Evolutionary conservation across 92 coral and sea anemone genomes (phyloP).

Genomic region (Nematostella vectensis): DNA sequence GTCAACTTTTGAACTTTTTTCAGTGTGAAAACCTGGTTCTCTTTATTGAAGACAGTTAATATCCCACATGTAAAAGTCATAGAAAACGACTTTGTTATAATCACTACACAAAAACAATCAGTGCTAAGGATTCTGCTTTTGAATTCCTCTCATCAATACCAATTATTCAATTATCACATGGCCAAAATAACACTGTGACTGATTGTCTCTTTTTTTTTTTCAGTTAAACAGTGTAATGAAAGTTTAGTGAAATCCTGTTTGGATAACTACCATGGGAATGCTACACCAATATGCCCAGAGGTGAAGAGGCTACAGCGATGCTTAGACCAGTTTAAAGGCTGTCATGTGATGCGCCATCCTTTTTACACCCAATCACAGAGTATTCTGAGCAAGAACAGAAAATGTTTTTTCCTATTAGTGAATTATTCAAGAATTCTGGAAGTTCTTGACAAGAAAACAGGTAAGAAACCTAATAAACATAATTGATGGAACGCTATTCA

Average conservation of each 20-base stretch:
- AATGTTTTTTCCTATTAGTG: conserved; percentile 46
- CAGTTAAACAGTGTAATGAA: conserved; percentile 54
- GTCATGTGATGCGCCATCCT: conserved; percentile 74
- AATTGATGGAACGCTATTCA: no score
- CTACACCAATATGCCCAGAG: conserved; percentile 48
- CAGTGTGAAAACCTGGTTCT: no score
- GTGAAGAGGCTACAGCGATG: conserved; percentile 52
- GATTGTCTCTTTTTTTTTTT: conserved; percentile 7
- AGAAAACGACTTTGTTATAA: no score
- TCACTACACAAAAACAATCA: no score
- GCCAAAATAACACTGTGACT: no score
- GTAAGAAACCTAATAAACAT: no score
- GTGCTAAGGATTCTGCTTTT: no score
- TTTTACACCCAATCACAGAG: conserved; percentile 42
- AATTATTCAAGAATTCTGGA: conserved; percentile 65
- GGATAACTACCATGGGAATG: conserved; percentile 32
- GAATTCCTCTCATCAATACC: no score
- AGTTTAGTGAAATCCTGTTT: conserved; percentile 37
- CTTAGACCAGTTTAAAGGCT: conserved; percentile 36
- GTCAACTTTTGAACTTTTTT: no score
- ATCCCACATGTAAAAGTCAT: no score
- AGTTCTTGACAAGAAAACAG: conserved; percentile 47
- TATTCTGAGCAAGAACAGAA: conserved; percentile 42
- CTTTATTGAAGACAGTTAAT: no score
- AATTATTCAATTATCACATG: no score